Evolutionary conservation across 2,113 vertebrate genomes (phyloP).

Genomic region (Vulpes ferrilata): DNA sequence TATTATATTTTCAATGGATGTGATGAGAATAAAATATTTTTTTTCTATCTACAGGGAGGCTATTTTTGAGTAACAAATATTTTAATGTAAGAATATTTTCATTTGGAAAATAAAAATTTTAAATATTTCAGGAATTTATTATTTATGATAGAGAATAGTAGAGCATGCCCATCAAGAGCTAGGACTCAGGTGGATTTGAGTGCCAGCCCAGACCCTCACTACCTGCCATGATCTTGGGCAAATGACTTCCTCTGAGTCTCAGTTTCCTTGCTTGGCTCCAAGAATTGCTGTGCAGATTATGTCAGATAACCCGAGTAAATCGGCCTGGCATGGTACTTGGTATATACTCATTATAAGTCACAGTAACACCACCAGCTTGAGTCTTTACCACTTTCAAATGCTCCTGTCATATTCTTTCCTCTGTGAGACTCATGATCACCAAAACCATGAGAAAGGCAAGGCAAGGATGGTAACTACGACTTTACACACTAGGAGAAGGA

Average conservation of each 20-base stretch:
- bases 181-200: background rate
- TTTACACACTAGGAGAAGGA: background rate
- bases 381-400: background rate
- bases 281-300: background rate
- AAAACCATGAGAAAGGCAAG: background rate
- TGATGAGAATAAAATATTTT: background rate
- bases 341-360: too few relatives aligned
- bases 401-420: background rate
- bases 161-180: background rate
- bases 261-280: background rate
- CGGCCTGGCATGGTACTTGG: too few relatives aligned
- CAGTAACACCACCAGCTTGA: background rate
- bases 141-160: background rate
- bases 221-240: background rate
- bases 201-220: background rate
- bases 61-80: background rate
- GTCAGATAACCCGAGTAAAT: background rate
- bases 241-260: background rate
- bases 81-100: background rate
- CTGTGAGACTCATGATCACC: background rate
- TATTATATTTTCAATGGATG: background rate
- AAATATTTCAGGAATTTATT: background rate
- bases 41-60: background rate
- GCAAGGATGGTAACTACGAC: background rate
- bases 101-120: background rate